phyloP scores from a whole-genome alignment of 2,797 vertebrate species.

The Capromys pilorides region DNA sequence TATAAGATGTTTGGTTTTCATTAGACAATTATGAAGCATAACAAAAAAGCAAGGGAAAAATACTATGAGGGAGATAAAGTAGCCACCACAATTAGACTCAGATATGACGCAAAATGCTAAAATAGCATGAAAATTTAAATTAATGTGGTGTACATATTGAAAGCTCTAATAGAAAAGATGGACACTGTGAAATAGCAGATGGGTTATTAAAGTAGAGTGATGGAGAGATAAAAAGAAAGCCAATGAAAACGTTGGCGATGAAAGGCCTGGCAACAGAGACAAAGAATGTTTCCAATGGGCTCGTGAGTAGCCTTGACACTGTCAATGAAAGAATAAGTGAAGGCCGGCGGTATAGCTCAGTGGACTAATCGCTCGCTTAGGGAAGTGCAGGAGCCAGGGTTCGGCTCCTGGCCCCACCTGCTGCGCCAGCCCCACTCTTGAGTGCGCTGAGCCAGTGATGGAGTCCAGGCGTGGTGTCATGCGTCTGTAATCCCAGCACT shows the following conservation, averaged over 20 bases:
- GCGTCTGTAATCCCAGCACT: no score
- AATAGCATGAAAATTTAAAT: background rate
- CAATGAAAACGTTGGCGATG: constrained; percentile 2
- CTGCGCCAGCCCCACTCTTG: no score
- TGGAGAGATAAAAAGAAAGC: background rate
- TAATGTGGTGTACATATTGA: background rate
- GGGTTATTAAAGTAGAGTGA: background rate
- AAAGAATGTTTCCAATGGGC: background rate
- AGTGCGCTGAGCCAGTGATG: no score
- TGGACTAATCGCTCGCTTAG: no score
- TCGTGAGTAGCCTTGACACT: constrained; percentile 4
- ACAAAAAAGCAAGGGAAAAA: background rate
- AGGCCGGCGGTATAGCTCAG: no score
- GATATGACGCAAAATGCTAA: background rate
- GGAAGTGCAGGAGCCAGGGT: no score
- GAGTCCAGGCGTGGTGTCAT: no score
- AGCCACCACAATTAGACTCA: background rate
- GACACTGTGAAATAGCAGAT: background rate
- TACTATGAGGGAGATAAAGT: background rate
- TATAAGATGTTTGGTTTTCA: background rate
- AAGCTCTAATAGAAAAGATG: background rate
- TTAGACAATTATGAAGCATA: background rate
- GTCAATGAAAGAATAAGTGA: background rate
- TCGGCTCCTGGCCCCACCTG: no score
- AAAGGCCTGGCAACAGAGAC: background rate